Base-by-base conservation (phyloP, 2,888 invertebrate genomes). In the Pheosia gnoma region DNA sequence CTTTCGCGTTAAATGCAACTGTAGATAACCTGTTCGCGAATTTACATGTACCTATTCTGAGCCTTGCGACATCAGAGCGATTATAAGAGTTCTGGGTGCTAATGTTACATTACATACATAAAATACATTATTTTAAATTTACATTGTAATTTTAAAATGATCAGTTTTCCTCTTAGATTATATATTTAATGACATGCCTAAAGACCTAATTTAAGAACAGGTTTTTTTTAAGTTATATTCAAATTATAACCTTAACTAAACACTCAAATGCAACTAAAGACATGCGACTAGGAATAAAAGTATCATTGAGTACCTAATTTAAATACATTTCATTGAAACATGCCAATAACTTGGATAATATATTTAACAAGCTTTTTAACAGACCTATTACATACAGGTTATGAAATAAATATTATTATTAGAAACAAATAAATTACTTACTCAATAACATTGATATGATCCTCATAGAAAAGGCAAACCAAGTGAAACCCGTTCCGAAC, bases 271-370 rank as follows among this genome's bases (percentile, higher is more conserved):
- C 47, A n/a, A 45, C 0, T 25, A n/a, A 47, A 47, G 11, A 4
- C 11, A 47, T 11, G n/a, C 45, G 45, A 45, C 11, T 47, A n/a
- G 5, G 5, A 47, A 47, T 47, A n/a, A n/a, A n/a, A 47, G n/a
- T n/a, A 47, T 47, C 47, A n/a, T 47, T 5, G 1, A 7, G 47
- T 47, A n/a, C 78, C 78, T 71, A 74, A 74, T 2, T 25, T 25
- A 25, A 25, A 80, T 76, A 71, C 74, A 67, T 75, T 74, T 79
- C 77, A 76, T 77, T 77, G 72, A 78, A 78, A 79, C 7, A 1
- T 7, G 51, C 51, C 5, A 25, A 25, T 25, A 51, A 51, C 0
- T 25, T 51, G 25, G 25, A 25, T 51, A 25, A 60, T 62, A 63
- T 62, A 59, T 59, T 25, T 60, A 73, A 61, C 53, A 60, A 53